phyloP scores from a whole-genome alignment of 2,797 vertebrate genomes.

The Geotrypetes seraphini region DNA sequence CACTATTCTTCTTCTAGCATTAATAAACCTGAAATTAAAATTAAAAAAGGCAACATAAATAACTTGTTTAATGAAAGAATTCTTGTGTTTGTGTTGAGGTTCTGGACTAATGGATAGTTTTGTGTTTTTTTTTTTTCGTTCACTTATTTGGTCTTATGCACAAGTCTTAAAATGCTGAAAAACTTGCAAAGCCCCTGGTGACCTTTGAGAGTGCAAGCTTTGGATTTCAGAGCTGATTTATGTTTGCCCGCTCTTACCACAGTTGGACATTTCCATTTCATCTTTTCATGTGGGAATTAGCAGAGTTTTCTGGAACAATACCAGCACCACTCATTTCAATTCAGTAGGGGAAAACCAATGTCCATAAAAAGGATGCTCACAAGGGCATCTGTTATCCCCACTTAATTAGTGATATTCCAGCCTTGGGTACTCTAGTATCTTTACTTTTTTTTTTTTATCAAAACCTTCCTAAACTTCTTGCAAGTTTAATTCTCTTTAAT shows the following conservation, averaged over 20 bases:
- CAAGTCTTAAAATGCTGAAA: constrained; percentile 48
- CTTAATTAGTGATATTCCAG: constrained; percentile 42
- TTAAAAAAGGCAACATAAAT: not conserved
- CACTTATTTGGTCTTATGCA: constrained; percentile 6
- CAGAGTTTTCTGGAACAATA: constrained; percentile 76
- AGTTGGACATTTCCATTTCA: constrained; percentile 86
- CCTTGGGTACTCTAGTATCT: constrained; percentile 27
- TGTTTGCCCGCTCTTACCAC: constrained; percentile 84
- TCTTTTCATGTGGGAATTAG: constrained; percentile 75
- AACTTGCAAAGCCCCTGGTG: constrained; percentile 59
- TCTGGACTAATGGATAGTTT: too few relatives aligned
- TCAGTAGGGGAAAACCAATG: constrained; percentile 22
- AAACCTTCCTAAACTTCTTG: constrained; percentile 48
- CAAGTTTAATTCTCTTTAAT: constrained; percentile 61
- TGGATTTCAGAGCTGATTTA: constrained; percentile 90
- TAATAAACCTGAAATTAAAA: constrained; percentile 87
- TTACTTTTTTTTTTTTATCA: constrained; percentile 32
- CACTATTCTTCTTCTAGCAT: constrained; percentile 98
- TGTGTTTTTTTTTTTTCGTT: too few relatives aligned
- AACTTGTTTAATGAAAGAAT: not conserved
- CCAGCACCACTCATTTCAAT: constrained; percentile 47
- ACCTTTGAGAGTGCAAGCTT: constrained; percentile 70
- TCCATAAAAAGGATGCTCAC: constrained; percentile 20
- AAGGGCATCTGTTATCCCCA: constrained; percentile 44
- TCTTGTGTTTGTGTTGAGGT: too few relatives aligned